Conservation (phyloP, 2,888 invertebrate species). For the Desoria tigrina region DNA sequence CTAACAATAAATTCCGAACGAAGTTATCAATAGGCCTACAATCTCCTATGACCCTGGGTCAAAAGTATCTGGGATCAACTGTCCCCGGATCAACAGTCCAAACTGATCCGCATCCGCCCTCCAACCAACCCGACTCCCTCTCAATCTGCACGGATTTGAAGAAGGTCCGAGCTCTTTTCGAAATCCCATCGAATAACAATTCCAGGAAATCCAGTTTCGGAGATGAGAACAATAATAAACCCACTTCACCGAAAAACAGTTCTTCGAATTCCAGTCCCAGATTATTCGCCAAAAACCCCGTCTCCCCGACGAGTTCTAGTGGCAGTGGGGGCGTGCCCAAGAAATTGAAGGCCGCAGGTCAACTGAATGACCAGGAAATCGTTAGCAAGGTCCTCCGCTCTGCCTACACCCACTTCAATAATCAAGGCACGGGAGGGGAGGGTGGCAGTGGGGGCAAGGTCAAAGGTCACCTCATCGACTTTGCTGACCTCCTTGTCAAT, state of each 20-base stretch:
- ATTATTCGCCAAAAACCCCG: slow-evolving; percentile 11
- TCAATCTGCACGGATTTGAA: slow-evolving; percentile 43
- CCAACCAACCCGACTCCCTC: slow-evolving; percentile 7
- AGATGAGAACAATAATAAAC: no score
- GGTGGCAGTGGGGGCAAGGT: not conserved
- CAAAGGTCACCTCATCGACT: slow-evolving; percentile 26
- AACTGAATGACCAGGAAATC: not conserved
- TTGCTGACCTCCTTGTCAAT: slow-evolving; percentile 50
- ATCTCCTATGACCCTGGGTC: slow-evolving; percentile 3
- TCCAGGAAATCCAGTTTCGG: slow-evolving; percentile 16
- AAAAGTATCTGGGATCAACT: not conserved
- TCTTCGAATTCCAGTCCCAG: not conserved
- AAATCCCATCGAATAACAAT: slow-evolving; percentile 17
- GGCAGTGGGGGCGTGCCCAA: slow-evolving; percentile 1
- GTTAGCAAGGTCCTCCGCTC: not conserved
- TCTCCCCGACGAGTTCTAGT: not conserved
- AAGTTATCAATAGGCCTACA: slow-evolving; percentile 37
- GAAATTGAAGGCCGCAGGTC: slow-evolving; percentile 10
- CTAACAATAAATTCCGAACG: slow-evolving; percentile 25
- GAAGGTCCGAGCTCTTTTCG: slow-evolving; percentile 50
- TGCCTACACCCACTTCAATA: slow-evolving; percentile 27
- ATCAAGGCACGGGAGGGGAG: not conserved
- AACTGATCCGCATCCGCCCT: no score
- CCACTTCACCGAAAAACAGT: not conserved
- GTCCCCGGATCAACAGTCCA: not conserved